A percentile compares a stretch with the other conserved stretches of the same genome.
Conservation (phyloP, 1,140 invertebrate genomes). For the Pomacea maculata region DNA sequence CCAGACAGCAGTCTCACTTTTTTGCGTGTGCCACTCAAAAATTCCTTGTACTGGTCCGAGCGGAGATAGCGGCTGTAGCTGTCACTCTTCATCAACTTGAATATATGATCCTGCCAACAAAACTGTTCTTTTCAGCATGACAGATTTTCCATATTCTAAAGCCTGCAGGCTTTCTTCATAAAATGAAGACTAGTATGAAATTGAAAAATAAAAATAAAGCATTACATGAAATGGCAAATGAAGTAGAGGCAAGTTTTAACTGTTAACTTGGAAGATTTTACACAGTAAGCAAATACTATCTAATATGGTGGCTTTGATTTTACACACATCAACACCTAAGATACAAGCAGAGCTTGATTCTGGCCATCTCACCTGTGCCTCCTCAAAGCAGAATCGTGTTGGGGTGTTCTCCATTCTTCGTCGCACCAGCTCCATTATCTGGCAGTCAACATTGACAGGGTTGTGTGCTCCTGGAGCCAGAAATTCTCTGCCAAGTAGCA, state of each 20-base stretch:
- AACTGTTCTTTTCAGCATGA: neutral
- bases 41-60: constrained; percentile 99
- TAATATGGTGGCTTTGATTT: too few species aligned
- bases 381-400: constrained; percentile 96
- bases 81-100: constrained; percentile 99
- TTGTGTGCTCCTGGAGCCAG: constrained; percentile 92
- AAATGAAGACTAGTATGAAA: constrained; percentile 7
- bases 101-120: constrained; percentile 89
- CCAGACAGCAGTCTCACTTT: constrained; percentile 62
- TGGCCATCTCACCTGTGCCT: constrained; percentile 80
- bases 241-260: too few species aligned
- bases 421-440: constrained; percentile 62
- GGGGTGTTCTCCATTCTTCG: constrained; percentile 69
- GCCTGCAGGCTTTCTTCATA: neutral
- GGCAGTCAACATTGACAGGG: constrained; percentile 96
- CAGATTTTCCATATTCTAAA: too few species aligned
- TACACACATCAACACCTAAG: too few species aligned
- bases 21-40: constrained; percentile 93
- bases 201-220: neutral
- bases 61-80: constrained; percentile 97
- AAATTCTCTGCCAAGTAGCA: constrained; percentile 77
- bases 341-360: too few species aligned
- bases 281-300: too few species aligned
- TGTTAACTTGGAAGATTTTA: too few species aligned
- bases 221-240: too few species aligned